Percentiles rank a stretch among this genome's conserved stretches.
Evolutionary conservation across 2,797 vertebrate genomes (phyloP).

Genomic region (Pseudochaenichthys georgianus): DNA sequence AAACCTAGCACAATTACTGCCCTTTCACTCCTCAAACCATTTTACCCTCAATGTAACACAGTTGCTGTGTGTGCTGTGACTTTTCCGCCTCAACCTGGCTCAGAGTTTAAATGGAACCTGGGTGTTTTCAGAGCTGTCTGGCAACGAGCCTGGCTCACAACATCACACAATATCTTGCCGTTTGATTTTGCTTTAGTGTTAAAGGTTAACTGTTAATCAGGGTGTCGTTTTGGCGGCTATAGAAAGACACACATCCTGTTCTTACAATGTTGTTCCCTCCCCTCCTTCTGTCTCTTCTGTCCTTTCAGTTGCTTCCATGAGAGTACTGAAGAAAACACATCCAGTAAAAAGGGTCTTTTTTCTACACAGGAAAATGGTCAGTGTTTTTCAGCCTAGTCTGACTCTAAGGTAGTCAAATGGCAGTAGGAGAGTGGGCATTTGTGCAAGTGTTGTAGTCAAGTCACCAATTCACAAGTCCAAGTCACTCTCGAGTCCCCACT

Average conservation of each 20-base stretch:
- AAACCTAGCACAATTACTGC: conserved; percentile 21
- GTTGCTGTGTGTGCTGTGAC: conserved; percentile 42
- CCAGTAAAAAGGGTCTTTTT: background rate
- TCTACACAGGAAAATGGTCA: no score
- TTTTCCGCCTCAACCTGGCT: conserved; percentile 57
- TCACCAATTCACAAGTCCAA: no score
- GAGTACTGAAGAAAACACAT: conserved; percentile 2
- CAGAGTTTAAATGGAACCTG: conserved; percentile 51
- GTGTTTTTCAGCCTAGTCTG: no score
- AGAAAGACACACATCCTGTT: conserved; percentile 24
- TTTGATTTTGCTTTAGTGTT: conserved; percentile 60
- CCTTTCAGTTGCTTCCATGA: conserved; percentile 2
- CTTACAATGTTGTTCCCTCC: conserved; percentile 7
- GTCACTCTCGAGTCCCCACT: no score
- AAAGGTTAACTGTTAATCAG: conserved; percentile 70
- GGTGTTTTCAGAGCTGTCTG: conserved; percentile 53
- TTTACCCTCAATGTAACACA: conserved; percentile 10
- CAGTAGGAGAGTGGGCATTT: no score
- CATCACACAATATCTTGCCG: conserved; percentile 34
- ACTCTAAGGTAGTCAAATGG: no score
- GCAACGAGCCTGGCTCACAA: conserved; percentile 33
- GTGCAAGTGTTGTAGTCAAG: no score
- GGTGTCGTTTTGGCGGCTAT: conserved; percentile 39
- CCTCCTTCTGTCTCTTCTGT: conserved; percentile 16
- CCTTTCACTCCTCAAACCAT: conserved; percentile 21